Conservation (phyloP, 2,797 vertebrate genomes). For the Enteromius radiatus region DNA sequence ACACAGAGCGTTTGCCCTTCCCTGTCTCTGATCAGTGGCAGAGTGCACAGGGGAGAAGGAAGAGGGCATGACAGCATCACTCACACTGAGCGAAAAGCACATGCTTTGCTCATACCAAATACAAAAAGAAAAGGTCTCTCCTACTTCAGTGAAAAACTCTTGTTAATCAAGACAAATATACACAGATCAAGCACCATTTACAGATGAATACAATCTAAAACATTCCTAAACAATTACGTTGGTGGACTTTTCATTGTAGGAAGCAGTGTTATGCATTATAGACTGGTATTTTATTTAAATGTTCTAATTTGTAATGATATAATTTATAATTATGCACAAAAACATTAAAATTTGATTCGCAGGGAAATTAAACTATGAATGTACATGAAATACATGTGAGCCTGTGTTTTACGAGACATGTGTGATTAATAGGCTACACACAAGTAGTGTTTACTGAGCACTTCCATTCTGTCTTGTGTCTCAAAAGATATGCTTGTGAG, state of each 20-base stretch:
- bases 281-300: neutral
- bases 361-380: neutral
- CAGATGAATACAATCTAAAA: neutral
- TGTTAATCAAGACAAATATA: neutral
- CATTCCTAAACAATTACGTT: neutral
- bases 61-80: slow-evolving; percentile 63
- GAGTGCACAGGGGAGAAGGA: slow-evolving; percentile 57
- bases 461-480: slow-evolving; percentile 10
- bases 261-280: neutral
- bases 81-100: slow-evolving; percentile 55
- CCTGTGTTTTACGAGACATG: neutral
- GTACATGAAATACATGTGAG: neutral
- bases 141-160: neutral
- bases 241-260: neutral
- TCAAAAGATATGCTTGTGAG: neutral
- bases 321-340: neutral
- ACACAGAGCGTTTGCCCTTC: slow-evolving; percentile 54
- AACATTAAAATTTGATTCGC: neutral
- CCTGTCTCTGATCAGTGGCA: slow-evolving; percentile 62
- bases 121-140: neutral
- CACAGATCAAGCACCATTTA: neutral
- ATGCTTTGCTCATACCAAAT: slow-evolving; percentile 30
- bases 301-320: neutral
- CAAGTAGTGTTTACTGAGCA: slow-evolving; percentile 6
- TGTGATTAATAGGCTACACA: slow-evolving; percentile 14